A percentile compares a stretch with the other conserved stretches of the same genome.
Conservation (phyloP, 1,140 invertebrate genomes). For the Macrobrachium nipponense region DNA sequence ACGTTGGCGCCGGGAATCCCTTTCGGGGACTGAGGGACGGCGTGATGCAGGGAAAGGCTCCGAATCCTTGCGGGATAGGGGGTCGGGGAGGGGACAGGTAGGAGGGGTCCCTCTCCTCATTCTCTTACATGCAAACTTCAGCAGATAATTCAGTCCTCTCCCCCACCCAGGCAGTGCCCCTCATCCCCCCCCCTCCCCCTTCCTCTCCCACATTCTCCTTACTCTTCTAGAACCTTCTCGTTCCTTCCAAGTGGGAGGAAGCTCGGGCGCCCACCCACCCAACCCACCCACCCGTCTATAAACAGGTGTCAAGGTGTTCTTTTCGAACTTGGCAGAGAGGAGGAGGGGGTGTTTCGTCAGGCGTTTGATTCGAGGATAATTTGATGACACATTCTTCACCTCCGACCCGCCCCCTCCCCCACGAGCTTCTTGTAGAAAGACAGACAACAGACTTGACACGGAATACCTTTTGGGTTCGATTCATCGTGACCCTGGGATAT, state of each 20-base stretch:
- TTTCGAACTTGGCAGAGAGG: too few relatives aligned
- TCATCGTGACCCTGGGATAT: too few relatives aligned
- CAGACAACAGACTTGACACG: too few relatives aligned
- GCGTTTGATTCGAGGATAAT: too few relatives aligned
- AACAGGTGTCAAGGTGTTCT: not conserved
- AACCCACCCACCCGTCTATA: too few relatives aligned
- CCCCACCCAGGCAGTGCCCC: not conserved
- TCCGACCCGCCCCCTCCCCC: too few relatives aligned
- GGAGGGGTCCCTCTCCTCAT: not conserved
- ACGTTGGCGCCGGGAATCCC: slow-evolving; percentile 53
- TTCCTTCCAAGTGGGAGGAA: too few relatives aligned
- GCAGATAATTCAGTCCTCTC: not conserved
- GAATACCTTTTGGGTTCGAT: too few relatives aligned
- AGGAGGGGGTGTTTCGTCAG: too few relatives aligned
- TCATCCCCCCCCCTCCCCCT: not conserved
- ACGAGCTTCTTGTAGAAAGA: too few relatives aligned
- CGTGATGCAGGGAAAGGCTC: not conserved
- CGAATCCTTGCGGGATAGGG: not conserved
- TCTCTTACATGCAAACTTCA: too few relatives aligned
- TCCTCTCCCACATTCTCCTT: not conserved
- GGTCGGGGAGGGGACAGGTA: not conserved
- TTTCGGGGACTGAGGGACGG: slow-evolving; percentile 2
- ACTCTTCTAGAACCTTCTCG: not conserved
- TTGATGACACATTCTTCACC: too few relatives aligned
- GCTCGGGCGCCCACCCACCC: not conserved